A percentile compares a stretch with the other conserved stretches of the same genome.
These are phyloP conservation scores for Budorcas taxicolor DNA, from an alignment of 2,113 vertebrate species.

Conservation along the genomic window DNA sequence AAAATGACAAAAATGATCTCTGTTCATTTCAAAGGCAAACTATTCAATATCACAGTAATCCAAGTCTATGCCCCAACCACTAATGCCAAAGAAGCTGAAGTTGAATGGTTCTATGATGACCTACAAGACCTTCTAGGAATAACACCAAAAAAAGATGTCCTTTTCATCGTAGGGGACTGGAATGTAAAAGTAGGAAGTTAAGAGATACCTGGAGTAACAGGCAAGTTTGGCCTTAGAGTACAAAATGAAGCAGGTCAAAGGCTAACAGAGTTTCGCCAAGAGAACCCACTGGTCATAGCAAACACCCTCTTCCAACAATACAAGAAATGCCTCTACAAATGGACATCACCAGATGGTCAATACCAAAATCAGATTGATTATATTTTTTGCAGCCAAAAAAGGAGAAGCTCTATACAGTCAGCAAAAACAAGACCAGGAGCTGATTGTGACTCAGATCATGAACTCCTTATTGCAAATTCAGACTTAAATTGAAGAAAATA, in stretches of 20 bases:
- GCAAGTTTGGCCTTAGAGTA: neutral
- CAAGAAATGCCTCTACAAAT: neutral
- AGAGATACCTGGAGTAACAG: neutral
- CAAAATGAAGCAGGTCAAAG: neutral
- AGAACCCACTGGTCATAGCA: neutral
- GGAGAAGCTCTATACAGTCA: neutral
- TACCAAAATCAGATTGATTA: neutral
- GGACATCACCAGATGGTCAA: neutral
- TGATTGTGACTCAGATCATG: neutral
- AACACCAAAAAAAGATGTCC: neutral
- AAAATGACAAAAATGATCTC: neutral
- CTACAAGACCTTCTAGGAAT: neutral
- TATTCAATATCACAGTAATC: neutral
- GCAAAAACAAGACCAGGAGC: neutral
- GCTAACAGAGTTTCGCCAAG: neutral
- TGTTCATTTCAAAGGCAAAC: neutral
- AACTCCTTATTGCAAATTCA: neutral
- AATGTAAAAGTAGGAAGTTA: neutral
- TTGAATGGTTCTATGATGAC: neutral
- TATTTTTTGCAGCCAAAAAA: neutral
- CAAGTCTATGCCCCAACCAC: neutral
- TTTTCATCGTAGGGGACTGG: neutral
- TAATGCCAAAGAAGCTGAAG: neutral
- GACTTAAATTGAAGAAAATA: neutral
- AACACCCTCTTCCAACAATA: neutral